Percentiles rank a stretch among this genome's conserved stretches.
phyloP scores from a whole-genome alignment of 37 sponge, comb jelly and placozoan genomes.

The Ianthella basta region DNA sequence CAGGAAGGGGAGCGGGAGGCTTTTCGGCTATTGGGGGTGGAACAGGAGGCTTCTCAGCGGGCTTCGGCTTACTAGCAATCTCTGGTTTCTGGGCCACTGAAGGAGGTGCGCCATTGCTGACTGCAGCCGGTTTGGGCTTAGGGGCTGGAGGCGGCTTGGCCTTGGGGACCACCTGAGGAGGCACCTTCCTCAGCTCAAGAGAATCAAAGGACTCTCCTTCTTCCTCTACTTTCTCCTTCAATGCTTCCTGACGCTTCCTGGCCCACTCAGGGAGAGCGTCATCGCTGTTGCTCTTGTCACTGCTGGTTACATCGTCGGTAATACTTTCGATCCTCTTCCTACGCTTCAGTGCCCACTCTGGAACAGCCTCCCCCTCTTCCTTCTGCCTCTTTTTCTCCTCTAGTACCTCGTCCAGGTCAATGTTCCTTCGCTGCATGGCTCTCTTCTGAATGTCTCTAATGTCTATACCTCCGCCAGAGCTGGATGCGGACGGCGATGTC shows the following conservation, averaged over 20 bases:
- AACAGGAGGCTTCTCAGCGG: neutral
- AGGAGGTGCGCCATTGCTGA: neutral
- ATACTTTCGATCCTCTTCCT: conserved; percentile 2
- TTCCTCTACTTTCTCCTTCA: neutral
- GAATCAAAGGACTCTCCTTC: too few relatives aligned
- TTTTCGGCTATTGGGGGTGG: conserved; percentile 23
- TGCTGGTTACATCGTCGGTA: neutral
- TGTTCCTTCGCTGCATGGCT: conserved; percentile 15
- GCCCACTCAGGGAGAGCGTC: conserved; percentile 24
- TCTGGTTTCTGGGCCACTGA: neutral
- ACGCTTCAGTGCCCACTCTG: conserved; percentile 48
- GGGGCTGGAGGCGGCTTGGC: neutral
- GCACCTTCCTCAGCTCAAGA: neutral
- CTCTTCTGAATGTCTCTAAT: conserved; percentile 20
- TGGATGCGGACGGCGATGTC: neutral
- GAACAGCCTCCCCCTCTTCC: conserved; percentile 34
- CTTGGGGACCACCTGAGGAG: neutral
- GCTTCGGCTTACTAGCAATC: neutral
- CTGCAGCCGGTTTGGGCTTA: neutral
- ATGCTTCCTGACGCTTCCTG: neutral
- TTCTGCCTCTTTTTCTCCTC: conserved; percentile 43
- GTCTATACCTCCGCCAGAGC: conserved; percentile 14
- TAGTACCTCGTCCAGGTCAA: conserved; percentile 58
- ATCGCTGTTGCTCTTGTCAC: neutral
- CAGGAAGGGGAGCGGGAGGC: neutral